These are phyloP conservation scores for Trachelus iudaicus DNA, from an alignment of 2,888 invertebrate species.

Conservation along the genomic window DNA sequence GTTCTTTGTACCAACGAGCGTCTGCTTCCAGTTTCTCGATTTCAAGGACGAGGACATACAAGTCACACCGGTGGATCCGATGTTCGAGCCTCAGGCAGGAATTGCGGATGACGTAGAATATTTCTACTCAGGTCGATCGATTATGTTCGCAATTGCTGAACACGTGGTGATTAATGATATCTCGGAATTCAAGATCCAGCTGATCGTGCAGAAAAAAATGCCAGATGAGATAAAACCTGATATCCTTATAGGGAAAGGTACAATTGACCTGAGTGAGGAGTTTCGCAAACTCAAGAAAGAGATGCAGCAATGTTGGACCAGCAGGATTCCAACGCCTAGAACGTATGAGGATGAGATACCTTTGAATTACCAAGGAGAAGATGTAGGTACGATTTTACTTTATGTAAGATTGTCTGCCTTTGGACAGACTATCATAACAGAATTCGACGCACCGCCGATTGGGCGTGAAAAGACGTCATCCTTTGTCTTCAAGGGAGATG, in stretches of 20 bases:
- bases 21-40: slow-evolving; percentile 70
- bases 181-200: slow-evolving; percentile 68
- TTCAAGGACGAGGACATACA: slow-evolving; percentile 66
- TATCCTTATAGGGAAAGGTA: slow-evolving; percentile 70
- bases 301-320: slow-evolving; percentile 47
- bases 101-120: slow-evolving; percentile 49
- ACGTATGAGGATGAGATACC: slow-evolving; percentile 72
- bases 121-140: slow-evolving; percentile 74
- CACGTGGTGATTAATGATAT: slow-evolving; percentile 67
- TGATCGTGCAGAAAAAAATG: slow-evolving; percentile 71
- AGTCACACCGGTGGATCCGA: slow-evolving; percentile 50
- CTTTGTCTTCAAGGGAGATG: slow-evolving; percentile 44
- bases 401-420: slow-evolving; percentile 75
- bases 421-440: slow-evolving; percentile 74
- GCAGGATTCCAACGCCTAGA: slow-evolving; percentile 58
- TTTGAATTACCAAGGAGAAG: slow-evolving; percentile 64
- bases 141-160: slow-evolving; percentile 73
- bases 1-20: slow-evolving; percentile 67
- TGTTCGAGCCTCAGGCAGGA: slow-evolving; percentile 57
- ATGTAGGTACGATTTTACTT: slow-evolving; percentile 70
- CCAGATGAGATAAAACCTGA: slow-evolving; percentile 72
- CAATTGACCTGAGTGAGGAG: slow-evolving; percentile 72
- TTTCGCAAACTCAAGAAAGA: slow-evolving; percentile 72
- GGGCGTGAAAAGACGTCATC: slow-evolving; percentile 25
- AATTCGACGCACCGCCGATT: slow-evolving; percentile 62